A percentile compares a stretch with the other conserved stretches of the same genome.
Evolutionary conservation across 2,797 vertebrate genomes (phyloP).

Genomic region (Dipus sagitta): DNA sequence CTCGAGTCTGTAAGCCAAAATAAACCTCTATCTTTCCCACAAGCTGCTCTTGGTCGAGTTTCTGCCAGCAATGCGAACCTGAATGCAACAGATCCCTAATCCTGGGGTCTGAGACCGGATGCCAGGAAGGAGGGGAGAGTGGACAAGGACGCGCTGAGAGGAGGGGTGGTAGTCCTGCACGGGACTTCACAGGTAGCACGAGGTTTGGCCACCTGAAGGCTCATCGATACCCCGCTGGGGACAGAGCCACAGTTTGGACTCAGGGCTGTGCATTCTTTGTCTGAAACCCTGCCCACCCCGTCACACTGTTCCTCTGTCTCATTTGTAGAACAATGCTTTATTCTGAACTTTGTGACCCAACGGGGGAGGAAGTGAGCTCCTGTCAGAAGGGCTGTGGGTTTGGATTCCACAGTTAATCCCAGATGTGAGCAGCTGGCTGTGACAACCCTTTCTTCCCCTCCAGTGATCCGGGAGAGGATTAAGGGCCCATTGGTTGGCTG

Average conservation of each 20-base stretch:
- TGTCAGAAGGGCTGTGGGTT: background rate
- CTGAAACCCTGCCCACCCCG: too few species aligned
- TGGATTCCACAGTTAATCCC: slow-evolving; percentile 51
- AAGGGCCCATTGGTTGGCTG: background rate
- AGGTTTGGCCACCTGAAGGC: background rate
- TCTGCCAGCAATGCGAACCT: too few species aligned
- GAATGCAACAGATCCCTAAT: too few species aligned
- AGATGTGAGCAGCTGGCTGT: background rate
- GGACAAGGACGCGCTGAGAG: background rate
- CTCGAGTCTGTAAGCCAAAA: too few species aligned
- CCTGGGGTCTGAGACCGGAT: background rate
- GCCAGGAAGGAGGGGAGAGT: background rate
- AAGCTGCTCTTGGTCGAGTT: too few species aligned
- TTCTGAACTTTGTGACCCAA: background rate
- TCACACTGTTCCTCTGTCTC: background rate
- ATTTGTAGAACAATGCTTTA: background rate
- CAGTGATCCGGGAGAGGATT: background rate
- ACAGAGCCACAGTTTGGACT: background rate
- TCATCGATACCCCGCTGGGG: rapidly evolving
- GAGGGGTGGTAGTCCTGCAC: background rate
- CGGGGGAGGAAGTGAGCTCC: background rate
- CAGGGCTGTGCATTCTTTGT: background rate
- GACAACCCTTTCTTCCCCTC: background rate
- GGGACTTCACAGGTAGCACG: background rate
- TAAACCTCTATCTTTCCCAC: too few species aligned